Evolutionary conservation across 2,113 vertebrate species (phyloP).

Genomic region (Aspidoscelis tigris): DNA sequence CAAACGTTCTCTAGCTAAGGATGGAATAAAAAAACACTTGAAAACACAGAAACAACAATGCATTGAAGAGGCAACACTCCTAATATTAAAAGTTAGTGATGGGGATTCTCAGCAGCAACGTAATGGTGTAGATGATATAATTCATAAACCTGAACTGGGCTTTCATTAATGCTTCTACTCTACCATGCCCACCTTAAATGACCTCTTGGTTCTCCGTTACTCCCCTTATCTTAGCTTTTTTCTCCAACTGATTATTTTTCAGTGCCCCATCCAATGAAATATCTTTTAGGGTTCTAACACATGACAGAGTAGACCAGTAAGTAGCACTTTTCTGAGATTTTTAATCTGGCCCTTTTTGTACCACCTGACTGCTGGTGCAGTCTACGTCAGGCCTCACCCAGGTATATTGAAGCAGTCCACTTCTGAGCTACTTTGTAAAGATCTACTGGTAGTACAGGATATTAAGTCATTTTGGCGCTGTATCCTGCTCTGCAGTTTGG

Average conservation of each 20-base stretch:
- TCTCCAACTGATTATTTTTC: not conserved
- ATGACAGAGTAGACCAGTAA: no score
- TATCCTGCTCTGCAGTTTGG: no score
- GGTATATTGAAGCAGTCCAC: no score
- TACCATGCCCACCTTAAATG: not conserved
- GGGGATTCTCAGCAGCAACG: not conserved
- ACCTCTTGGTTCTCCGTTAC: not conserved
- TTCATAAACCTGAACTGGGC: not conserved
- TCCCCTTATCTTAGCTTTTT: not conserved
- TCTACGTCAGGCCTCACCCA: no score
- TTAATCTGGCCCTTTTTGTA: no score
- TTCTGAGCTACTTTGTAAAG: no score
- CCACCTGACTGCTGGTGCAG: no score
- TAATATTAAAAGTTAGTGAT: not conserved
- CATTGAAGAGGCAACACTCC: not conserved
- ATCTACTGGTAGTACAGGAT: no score
- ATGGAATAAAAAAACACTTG: not conserved
- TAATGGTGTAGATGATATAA: not conserved
- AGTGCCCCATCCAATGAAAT: not conserved
- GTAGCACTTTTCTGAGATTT: no score
- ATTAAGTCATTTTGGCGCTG: no score
- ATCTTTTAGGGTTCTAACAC: no score
- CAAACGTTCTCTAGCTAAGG: not conserved
- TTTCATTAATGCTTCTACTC: not conserved
- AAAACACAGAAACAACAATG: constrained; percentile 4